Percentiles rank a stretch among this genome's conserved stretches.
These are phyloP conservation scores for Linhomoeus sp. DNA, from an alignment of 2,888 invertebrate genomes.

Conservation along the genomic window DNA sequence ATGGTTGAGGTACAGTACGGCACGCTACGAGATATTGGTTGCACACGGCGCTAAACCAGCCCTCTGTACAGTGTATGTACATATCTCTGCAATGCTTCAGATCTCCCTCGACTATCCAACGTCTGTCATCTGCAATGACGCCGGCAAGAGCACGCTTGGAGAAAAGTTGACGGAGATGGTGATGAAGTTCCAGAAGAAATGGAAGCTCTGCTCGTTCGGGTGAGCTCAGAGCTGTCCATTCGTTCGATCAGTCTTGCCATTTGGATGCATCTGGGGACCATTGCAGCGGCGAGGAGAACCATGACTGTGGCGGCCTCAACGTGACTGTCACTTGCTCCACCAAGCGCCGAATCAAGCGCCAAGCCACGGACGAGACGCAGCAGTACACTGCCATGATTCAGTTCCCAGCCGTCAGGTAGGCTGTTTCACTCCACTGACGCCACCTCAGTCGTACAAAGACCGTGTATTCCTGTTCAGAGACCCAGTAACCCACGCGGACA, in stretches of 20 bases:
- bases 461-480: slow-evolving; percentile 3
- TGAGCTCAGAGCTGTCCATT: slow-evolving; percentile 42
- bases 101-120: slow-evolving; percentile 84
- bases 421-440: neutral
- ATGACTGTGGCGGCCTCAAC: slow-evolving; percentile 36
- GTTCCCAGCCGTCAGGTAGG: slow-evolving; percentile 59
- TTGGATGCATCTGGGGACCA: too few relatives aligned
- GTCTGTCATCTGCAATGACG: slow-evolving; percentile 83
- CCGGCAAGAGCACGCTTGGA: slow-evolving; percentile 70
- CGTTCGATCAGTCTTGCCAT: too few relatives aligned
- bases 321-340: slow-evolving; percentile 60
- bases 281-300: neutral
- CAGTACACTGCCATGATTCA: slow-evolving; percentile 57
- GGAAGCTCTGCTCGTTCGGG: slow-evolving; percentile 94
- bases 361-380: neutral
- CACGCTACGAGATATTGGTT: too few relatives aligned
- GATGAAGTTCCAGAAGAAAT: slow-evolving; percentile 71
- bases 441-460: too few relatives aligned
- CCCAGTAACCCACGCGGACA: slow-evolving; percentile 3
- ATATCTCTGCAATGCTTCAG: too few relatives aligned
- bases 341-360: too few relatives aligned
- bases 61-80: too few relatives aligned
- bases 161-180: slow-evolving; percentile 72
- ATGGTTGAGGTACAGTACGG: too few relatives aligned
- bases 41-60: too few relatives aligned